These are phyloP conservation scores for Sarcophaga peregrina DNA, from an alignment of 1,140 invertebrate genomes.

Conservation along the genomic window DNA sequence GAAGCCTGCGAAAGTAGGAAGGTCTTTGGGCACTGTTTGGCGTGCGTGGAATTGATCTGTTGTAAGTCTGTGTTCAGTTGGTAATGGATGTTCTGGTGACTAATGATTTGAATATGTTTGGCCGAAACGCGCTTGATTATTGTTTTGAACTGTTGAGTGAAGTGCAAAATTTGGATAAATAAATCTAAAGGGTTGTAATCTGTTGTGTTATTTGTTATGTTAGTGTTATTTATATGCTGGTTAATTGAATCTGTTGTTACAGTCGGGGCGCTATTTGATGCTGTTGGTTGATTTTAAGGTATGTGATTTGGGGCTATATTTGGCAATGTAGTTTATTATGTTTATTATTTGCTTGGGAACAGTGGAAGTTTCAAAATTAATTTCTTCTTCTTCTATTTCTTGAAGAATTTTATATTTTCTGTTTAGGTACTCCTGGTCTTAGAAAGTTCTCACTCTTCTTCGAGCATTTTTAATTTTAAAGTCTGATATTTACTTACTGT, in stretches of 20 bases:
- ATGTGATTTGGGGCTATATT: neutral
- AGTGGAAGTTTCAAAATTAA: neutral
- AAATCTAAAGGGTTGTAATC: neutral
- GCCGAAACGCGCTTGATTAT: neutral
- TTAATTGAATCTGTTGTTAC: neutral
- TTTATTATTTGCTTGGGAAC: neutral
- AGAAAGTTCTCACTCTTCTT: neutral
- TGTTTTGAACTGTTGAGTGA: neutral
- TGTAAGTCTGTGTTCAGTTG: neutral
- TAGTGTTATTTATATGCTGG: neutral
- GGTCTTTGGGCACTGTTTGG: constrained; percentile 13
- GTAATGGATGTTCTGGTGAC: neutral
- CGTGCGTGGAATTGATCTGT: constrained; percentile 3
- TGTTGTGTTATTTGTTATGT: neutral
- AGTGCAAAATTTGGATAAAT: neutral
- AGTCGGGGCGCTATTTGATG: neutral
- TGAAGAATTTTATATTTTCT: neutral
- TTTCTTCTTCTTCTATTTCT: neutral
- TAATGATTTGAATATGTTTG: neutral
- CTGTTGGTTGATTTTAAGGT: neutral
- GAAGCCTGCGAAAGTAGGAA: neutral
- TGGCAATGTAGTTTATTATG: neutral
- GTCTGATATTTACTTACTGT: neutral
- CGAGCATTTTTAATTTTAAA: neutral
- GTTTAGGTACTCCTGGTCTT: neutral